These are phyloP conservation scores for Podabrus alpinus DNA, from an alignment of 2,888 invertebrate genomes.

Conservation along the genomic window DNA sequence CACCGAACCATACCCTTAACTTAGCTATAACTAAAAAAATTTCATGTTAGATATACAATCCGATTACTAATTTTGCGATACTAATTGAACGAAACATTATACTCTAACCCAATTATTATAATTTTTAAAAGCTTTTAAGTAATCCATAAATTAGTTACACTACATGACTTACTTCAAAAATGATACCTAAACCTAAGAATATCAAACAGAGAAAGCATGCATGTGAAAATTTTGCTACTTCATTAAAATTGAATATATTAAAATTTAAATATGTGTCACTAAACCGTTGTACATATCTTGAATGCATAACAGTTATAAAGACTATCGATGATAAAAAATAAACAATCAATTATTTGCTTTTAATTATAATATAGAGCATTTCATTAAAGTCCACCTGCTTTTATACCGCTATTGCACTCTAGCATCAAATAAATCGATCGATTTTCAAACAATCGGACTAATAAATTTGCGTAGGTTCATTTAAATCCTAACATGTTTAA, in stretches of 20 bases:
- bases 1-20: background rate
- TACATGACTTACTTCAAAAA: background rate
- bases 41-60: background rate
- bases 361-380: background rate
- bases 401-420: background rate
- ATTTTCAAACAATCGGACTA: background rate
- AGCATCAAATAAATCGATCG: background rate
- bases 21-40: background rate
- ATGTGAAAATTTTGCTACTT: background rate
- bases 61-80: background rate
- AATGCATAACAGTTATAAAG: background rate
- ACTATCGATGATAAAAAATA: background rate
- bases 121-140: background rate
- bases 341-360: background rate
- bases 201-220: background rate
- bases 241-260: background rate
- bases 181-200: background rate
- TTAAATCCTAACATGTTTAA: background rate
- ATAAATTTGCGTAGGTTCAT: background rate
- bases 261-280: background rate
- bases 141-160: background rate
- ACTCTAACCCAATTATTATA: background rate
- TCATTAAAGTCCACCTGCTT: background rate
- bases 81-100: background rate
- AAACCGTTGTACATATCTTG: background rate